Evolutionary conservation across 64 coral and sea anemone species (phyloP).

Genomic region (Hydrozoanthus tunicans): DNA sequence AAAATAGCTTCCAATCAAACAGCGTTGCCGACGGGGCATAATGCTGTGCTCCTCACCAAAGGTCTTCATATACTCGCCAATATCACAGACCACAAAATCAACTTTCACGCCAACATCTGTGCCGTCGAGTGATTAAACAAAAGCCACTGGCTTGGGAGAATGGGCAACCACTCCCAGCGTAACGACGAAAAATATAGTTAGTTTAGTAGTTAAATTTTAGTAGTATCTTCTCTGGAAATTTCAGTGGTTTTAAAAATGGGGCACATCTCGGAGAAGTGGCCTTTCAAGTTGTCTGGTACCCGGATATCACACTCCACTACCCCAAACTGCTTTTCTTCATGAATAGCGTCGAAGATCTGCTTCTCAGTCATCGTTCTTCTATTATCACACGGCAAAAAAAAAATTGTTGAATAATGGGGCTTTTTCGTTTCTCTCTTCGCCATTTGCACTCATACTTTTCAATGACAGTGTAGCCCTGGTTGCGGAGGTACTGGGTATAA

Average conservation of each 20-base stretch:
- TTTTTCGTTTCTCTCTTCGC: constrained; percentile 15
- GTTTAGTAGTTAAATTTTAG: no score
- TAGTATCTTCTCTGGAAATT: constrained; percentile 15
- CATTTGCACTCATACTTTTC: constrained; percentile 57
- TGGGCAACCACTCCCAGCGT: no score
- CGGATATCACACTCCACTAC: neutral
- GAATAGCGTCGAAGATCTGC: neutral
- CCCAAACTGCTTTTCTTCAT: neutral
- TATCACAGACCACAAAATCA: neutral
- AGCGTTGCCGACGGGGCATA: constrained; percentile 28
- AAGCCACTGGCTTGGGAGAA: no score
- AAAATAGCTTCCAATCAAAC: constrained; percentile 54
- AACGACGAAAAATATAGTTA: no score
- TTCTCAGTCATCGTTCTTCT: neutral
- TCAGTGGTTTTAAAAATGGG: constrained; percentile 58
- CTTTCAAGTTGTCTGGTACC: neutral
- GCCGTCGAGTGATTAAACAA: no score
- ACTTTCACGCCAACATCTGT: no score
- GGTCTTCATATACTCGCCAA: constrained; percentile 52
- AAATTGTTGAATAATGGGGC: constrained; percentile 14
- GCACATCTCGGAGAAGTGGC: neutral
- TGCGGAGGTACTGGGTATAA: neutral
- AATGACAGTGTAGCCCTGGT: neutral
- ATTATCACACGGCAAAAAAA: neutral
- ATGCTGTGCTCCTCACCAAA: constrained; percentile 57